A percentile compares a stretch with the other conserved stretches of the same genome.
These are phyloP conservation scores for Odontomyia ornata DNA, from an alignment of 2,888 invertebrate species.

Conservation along the genomic window DNA sequence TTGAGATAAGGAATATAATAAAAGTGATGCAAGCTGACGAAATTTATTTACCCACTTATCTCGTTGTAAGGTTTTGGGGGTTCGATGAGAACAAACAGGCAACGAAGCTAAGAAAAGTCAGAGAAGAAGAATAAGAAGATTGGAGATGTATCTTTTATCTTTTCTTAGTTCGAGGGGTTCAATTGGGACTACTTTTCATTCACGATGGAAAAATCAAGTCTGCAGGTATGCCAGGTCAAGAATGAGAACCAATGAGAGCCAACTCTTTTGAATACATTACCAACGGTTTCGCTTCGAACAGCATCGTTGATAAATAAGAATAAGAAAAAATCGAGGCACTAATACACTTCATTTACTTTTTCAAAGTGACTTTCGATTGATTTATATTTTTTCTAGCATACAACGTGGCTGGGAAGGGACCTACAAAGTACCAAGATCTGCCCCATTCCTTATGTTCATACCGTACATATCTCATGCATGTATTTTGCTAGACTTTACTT, in stretches of 20 bases:
- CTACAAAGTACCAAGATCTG: too few relatives aligned
- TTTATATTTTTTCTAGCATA: not conserved
- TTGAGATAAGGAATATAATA: slow-evolving; percentile 27
- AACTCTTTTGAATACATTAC: not conserved
- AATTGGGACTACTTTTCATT: not conserved
- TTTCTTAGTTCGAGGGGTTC: not conserved
- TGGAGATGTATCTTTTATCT: not conserved
- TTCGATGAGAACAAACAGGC: slow-evolving; percentile 1
- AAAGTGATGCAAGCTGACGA: slow-evolving; percentile 35
- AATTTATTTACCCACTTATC: slow-evolving; percentile 38
- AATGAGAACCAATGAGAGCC: too few relatives aligned
- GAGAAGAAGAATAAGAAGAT: not conserved
- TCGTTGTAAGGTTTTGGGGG: not conserved
- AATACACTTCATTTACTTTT: slow-evolving; percentile 35
- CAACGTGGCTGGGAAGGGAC: too few relatives aligned
- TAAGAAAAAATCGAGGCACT: slow-evolving; percentile 8
- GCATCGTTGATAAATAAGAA: not conserved
- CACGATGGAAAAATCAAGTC: not conserved
- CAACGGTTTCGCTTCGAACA: slow-evolving; percentile 5
- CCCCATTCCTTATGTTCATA: too few relatives aligned
- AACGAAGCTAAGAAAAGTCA: not conserved
- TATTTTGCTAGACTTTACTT: too few relatives aligned
- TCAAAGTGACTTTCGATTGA: slow-evolving; percentile 14
- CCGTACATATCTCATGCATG: too few relatives aligned
- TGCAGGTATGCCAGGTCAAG: not conserved